Evolutionary conservation across 2,113 vertebrate species (phyloP), one percentile per base, ranked within the genome.

Genomic region (Empidonax alnorum): DNA sequence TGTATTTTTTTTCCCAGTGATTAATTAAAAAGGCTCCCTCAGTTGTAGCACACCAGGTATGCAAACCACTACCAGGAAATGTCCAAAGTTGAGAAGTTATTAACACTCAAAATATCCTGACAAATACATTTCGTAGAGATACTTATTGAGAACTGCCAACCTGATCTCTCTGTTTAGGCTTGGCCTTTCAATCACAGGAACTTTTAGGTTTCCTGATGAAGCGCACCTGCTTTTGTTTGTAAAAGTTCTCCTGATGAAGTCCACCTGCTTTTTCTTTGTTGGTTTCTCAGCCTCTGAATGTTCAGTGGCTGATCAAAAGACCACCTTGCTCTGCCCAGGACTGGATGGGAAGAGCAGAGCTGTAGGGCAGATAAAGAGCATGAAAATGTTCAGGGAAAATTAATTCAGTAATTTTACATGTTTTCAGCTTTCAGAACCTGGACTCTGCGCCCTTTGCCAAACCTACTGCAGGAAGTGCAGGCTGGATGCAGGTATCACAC

Each of bases 1-100:
- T 21, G 0, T 7, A 28, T 3, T 2, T 0, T 1, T 56, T 17
- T 39, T 12, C 8, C 42, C 23, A 16, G 19, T 24, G 67, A 33
- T 37, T 63, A 28, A 31, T 20, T 33, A 7, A 31, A 65, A 65
- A 31, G 5, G 3, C 19, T 3, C 30, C 35, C 35, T 44, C 16
- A 28, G 3, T 0, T 62, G n/a, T 15, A 84, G 49, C 46, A n/a
- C 23, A 61, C 14, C 8, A 69, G 3, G 6, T 42, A 10, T 3
- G 19, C 8, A 25, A 27, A 55, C 9, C 0, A 7, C 42, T 18
- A 3, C 20, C 18, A 74, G 67, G 11, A 65, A 3, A 4, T 27
- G 4, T 27, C 49, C 25, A 6, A 27, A 56, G 30, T 4, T 2
- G 35, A 21, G 25, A 73, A 22, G 37, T 16, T 9, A 15, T 20